Conservation (phyloP, 2,797 vertebrate species). For the Danio choprae region DNA sequence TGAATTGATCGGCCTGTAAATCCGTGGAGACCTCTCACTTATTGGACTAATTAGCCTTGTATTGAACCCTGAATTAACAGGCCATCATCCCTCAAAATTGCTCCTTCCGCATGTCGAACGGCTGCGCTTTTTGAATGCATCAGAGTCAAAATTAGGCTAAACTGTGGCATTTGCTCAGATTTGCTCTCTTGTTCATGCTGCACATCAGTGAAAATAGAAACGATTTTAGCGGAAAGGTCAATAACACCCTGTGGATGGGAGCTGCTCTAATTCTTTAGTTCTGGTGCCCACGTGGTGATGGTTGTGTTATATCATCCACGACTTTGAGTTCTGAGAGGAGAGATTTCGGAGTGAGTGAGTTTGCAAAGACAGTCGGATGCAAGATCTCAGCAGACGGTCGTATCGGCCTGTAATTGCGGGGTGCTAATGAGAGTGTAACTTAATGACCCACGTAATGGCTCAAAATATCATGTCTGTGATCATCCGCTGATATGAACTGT, state of each 20-base stretch:
- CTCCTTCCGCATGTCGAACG: slow-evolving; percentile 25
- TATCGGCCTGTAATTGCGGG: slow-evolving; percentile 10
- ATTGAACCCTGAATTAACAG: slow-evolving; percentile 61
- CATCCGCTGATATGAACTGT: slow-evolving; percentile 35
- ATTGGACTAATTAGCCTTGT: slow-evolving; percentile 58
- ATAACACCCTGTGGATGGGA: slow-evolving; percentile 43
- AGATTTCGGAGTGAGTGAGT: slow-evolving; percentile 30
- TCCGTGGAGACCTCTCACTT: slow-evolving; percentile 54
- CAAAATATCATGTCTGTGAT: slow-evolving; percentile 46
- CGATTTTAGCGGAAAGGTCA: slow-evolving; percentile 54
- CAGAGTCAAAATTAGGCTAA: slow-evolving; percentile 48
- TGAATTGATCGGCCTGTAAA: slow-evolving; percentile 56
- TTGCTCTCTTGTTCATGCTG: slow-evolving; percentile 32
- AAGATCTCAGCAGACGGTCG: slow-evolving; percentile 42
- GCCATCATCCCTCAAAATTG: slow-evolving; percentile 42
- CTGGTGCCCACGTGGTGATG: slow-evolving; percentile 42
- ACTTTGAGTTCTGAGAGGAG: slow-evolving; percentile 25
- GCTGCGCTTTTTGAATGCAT: slow-evolving; percentile 5
- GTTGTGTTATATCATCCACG: slow-evolving; percentile 40
- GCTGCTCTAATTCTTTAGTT: slow-evolving; percentile 48
- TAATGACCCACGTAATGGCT: slow-evolving; percentile 51
- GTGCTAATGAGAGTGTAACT: slow-evolving; percentile 39
- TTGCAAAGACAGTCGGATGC: slow-evolving; percentile 36
- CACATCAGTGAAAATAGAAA: slow-evolving; percentile 44
- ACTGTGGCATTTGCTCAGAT: slow-evolving; percentile 43